Base-by-base conservation (phyloP, 2,113 vertebrate species). In the Orycteropus afer region DNA sequence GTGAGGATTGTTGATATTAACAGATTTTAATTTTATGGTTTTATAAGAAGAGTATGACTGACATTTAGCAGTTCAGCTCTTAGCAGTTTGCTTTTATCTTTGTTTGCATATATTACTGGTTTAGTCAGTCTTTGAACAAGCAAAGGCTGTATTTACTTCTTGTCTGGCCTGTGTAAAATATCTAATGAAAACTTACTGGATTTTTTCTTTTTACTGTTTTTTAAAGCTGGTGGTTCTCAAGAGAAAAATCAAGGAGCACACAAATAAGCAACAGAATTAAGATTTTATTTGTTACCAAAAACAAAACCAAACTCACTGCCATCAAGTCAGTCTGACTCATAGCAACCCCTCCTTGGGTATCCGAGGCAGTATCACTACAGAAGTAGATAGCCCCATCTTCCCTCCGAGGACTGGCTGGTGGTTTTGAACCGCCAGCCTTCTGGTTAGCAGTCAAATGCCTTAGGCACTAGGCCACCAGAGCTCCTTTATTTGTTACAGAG, bases 121-220 rank as follows among this genome's bases (percentile, higher is more conserved):
- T 95, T 93, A 86, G 71, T 95, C 78, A 91, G 67, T 81, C 90
- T 91, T 87, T 87, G 80, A 91, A 77, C 77, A 84, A 89, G 93
- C 87, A 95, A 82, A 94, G 67, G 69, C 87, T 93, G 37, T 88
- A 49, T 95, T 96, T 95, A 90, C 59, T 90, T 95, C 55, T 94
- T n/a, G 59, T 85, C 55, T 95, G 55, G 14, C 65, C 73, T 96
- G 9, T 94, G 59, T 76, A 63, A 95, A 90, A 86, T 92, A 93
- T 87, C 14, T 57, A 76, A 87, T 74, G 85, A 94, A 80, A 67
- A 13, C 20, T 79, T 67, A 77, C 49, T 37, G 5, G 7, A 29
- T 29, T 65, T 55, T 77, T 55, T 76, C 15, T 83, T 82, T 34
- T 49, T 47, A 71, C 73, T 59, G 25, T 79, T 95, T 96, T 89